These are phyloP conservation scores for Coregonus sp. DNA, from an alignment of 2,797 vertebrate genomes.

Conservation along the genomic window DNA sequence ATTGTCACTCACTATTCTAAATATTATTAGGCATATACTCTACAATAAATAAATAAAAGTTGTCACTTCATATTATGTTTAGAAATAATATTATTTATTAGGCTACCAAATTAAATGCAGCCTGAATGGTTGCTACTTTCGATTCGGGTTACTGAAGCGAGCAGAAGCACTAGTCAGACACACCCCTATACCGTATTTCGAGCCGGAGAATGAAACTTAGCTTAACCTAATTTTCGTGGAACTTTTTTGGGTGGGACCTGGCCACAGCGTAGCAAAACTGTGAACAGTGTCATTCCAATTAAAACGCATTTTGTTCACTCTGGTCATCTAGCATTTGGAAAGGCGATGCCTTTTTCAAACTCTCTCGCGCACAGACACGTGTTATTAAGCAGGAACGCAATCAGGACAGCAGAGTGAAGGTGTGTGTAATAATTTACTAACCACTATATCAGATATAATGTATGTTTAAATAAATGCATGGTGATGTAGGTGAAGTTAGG, in stretches of 20 bases:
- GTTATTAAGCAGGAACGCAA: conserved; percentile 56
- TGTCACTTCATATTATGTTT: background rate
- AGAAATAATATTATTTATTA: background rate
- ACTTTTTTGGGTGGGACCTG: too few relatives aligned
- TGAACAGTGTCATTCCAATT: conserved; percentile 7
- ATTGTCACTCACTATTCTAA: background rate
- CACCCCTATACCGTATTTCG: conserved; percentile 58
- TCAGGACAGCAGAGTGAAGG: background rate
- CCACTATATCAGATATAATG: background rate
- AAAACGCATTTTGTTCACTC: background rate
- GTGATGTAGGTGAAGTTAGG: background rate
- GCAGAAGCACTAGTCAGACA: conserved; percentile 49
- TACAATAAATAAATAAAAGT: background rate
- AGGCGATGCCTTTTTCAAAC: background rate
- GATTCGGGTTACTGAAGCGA: conserved; percentile 1
- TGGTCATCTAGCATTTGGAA: conserved; percentile 17
- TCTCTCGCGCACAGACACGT: conserved; percentile 52
- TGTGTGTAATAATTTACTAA: background rate
- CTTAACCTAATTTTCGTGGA: too few relatives aligned
- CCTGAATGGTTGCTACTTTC: background rate
- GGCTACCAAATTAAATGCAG: background rate
- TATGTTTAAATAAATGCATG: background rate
- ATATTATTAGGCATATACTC: background rate
- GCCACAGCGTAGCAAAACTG: background rate
- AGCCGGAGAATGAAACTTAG: conserved; percentile 20